Conservation (phyloP, 2,888 invertebrate genomes). For the Drosophila yooni region DNA sequence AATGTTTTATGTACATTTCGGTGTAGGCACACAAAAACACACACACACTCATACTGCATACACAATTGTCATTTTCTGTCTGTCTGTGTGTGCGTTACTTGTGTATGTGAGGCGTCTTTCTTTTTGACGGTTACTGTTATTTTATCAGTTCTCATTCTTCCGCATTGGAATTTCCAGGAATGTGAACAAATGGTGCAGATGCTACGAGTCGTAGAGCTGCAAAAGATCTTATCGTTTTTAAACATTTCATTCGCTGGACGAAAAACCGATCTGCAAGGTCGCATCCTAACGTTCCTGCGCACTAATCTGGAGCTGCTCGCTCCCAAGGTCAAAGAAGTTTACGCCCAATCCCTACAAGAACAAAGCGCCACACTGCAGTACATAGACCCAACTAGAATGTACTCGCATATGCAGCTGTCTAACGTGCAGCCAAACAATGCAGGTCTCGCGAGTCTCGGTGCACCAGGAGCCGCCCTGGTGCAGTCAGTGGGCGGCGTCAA, state of each 20-base stretch:
- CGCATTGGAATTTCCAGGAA: slow-evolving; percentile 69
- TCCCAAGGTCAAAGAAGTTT: slow-evolving; percentile 87
- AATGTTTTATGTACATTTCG: slow-evolving; percentile 39
- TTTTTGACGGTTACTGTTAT: slow-evolving; percentile 30
- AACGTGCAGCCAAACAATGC: slow-evolving; percentile 79
- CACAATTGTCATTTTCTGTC: slow-evolving; percentile 41
- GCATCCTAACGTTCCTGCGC: slow-evolving; percentile 90
- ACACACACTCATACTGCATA: slow-evolving; percentile 38
- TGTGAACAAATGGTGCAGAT: slow-evolving; percentile 84
- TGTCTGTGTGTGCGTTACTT: slow-evolving; percentile 14
- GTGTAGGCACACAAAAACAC: slow-evolving; percentile 20
- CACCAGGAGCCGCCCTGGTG: slow-evolving; percentile 57
- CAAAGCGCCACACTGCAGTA: slow-evolving; percentile 66
- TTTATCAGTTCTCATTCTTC: slow-evolving; percentile 6
- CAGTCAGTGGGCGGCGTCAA: slow-evolving; percentile 77
- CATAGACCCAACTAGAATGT: slow-evolving; percentile 83
- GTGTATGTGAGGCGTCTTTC: slow-evolving; percentile 43
- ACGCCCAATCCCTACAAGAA: slow-evolving; percentile 82
- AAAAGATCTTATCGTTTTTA: slow-evolving; percentile 92
- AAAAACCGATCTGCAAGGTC: slow-evolving; percentile 91
- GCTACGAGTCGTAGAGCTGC: slow-evolving; percentile 94
- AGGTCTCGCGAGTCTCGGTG: slow-evolving; percentile 71
- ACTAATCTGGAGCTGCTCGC: slow-evolving; percentile 87
- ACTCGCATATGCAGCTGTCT: slow-evolving; percentile 84
- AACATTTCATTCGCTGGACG: slow-evolving; percentile 92